Evolutionary conservation across 2,113 vertebrate genomes (phyloP).

Genomic region (Callaeas wilsoni): DNA sequence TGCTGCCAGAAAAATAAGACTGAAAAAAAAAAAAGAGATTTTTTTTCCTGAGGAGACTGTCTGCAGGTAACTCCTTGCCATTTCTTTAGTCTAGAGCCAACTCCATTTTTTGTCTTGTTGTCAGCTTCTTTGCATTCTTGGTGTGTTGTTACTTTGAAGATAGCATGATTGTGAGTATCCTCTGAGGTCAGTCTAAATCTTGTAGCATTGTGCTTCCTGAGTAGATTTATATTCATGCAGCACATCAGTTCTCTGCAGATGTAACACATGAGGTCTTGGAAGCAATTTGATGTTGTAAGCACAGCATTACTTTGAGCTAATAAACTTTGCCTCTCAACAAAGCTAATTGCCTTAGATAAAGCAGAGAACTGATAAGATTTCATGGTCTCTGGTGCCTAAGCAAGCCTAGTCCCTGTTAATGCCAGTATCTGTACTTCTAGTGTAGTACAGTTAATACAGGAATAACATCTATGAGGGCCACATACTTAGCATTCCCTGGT

Average conservation of each 20-base stretch:
- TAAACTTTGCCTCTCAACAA: not conserved
- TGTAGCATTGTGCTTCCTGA: not conserved
- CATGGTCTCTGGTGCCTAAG: not conserved
- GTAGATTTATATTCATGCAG: not conserved
- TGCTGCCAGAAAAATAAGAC: not conserved
- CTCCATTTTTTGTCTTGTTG: not conserved
- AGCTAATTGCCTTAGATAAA: conserved; percentile 1
- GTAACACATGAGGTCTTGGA: not conserved
- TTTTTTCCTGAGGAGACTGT: not conserved
- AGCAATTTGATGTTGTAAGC: not conserved
- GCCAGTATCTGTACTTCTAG: not conserved
- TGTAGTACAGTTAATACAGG: not conserved
- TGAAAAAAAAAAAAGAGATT: not conserved
- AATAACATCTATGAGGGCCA: not conserved
- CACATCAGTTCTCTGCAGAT: not conserved
- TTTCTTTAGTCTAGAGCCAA: not conserved
- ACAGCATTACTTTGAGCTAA: not conserved
- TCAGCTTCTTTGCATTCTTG: not conserved
- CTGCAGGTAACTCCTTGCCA: not conserved
- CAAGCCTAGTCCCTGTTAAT: not conserved
- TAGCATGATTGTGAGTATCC: not conserved
- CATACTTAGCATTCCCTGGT: not conserved
- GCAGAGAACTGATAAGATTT: not conserved
- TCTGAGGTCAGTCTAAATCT: not conserved
- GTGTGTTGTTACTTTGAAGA: not conserved